A percentile compares a stretch with the other conserved stretches of the same genome.
phyloP scores from a whole-genome alignment of 2,888 invertebrate genomes.

The Diadegma fenestrale region DNA sequence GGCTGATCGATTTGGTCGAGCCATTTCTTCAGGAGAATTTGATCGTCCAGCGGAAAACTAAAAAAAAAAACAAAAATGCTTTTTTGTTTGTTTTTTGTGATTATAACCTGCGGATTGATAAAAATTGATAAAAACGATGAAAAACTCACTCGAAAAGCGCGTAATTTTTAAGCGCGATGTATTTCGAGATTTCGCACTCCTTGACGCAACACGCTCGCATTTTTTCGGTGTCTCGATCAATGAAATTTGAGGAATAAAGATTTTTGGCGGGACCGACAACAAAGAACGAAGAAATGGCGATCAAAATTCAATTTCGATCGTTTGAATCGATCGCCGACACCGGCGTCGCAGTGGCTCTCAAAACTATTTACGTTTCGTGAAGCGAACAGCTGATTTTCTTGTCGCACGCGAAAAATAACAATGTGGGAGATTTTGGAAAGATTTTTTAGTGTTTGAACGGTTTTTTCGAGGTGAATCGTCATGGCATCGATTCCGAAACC shows the following conservation, averaged over 20 bases:
- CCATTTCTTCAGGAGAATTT: slow-evolving; percentile 68
- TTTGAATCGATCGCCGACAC: background rate
- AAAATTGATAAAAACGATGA: background rate
- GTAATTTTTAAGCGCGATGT: slow-evolving; percentile 48
- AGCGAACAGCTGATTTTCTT: slow-evolving; percentile 26
- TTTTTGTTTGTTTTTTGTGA: background rate
- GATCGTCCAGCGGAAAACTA: slow-evolving; percentile 70
- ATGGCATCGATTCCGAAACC: slow-evolving; percentile 84
- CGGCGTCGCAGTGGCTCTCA: slow-evolving; percentile 39
- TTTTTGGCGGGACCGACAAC: background rate
- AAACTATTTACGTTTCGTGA: slow-evolving; percentile 6
- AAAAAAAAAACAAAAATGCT: background rate
- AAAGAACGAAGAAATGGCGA: background rate
- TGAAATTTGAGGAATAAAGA: background rate
- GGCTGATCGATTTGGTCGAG: slow-evolving; percentile 59
- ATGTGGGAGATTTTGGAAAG: slow-evolving; percentile 3
- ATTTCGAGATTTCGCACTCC: slow-evolving; percentile 67
- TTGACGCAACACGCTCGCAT: slow-evolving; percentile 69
- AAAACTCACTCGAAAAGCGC: slow-evolving; percentile 70
- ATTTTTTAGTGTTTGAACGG: background rate
- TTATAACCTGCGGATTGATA: slow-evolving; percentile 32
- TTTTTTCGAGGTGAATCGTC: slow-evolving; percentile 10
- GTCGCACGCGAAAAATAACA: slow-evolving; percentile 7
- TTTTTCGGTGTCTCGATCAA: slow-evolving; percentile 12
- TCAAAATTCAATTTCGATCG: background rate